A percentile compares a stretch with the other conserved stretches of the same genome.
Conservation (phyloP, 2,797 vertebrate species). For the Gastrophryne carolinensis region DNA sequence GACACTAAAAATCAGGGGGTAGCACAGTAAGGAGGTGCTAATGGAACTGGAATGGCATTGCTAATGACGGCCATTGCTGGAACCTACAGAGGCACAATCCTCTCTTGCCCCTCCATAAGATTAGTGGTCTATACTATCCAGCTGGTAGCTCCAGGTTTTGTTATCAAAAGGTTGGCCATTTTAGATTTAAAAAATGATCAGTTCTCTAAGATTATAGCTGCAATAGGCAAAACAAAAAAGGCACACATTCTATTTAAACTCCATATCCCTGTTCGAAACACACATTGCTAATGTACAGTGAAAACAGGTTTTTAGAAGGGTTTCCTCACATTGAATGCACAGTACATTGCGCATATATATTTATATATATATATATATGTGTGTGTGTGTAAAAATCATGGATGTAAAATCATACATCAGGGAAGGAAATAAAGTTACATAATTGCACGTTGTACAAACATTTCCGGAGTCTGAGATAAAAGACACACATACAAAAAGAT, state of each 20-base stretch:
- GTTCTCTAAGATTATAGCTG: no score
- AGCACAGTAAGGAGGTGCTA: no score
- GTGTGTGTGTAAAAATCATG: slow-evolving; percentile 55
- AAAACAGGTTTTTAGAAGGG: slow-evolving; percentile 17
- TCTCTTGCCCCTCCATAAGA: no score
- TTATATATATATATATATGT: no score
- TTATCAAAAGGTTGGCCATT: no score
- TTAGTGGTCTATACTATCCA: no score
- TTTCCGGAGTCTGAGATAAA: slow-evolving; percentile 72
- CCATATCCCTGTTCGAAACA: slow-evolving; percentile 62
- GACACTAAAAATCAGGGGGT: no score
- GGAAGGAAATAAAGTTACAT: slow-evolving; percentile 57
- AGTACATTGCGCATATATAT: slow-evolving; percentile 74
- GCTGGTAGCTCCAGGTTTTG: no score
- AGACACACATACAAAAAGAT: slow-evolving; percentile 63
- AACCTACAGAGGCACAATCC: no score
- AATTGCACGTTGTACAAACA: slow-evolving; percentile 70
- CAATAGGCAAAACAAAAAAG: slow-evolving; percentile 67
- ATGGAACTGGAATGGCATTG: no score
- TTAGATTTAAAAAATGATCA: no score
- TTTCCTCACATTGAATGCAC: slow-evolving; percentile 53
- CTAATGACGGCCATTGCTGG: no score
- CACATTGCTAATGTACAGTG: slow-evolving; percentile 66
- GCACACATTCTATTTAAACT: slow-evolving; percentile 77
- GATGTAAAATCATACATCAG: slow-evolving; percentile 61